Conservation (phyloP, 1,140 invertebrate genomes). For the Caenorhabditis remanei region DNA sequence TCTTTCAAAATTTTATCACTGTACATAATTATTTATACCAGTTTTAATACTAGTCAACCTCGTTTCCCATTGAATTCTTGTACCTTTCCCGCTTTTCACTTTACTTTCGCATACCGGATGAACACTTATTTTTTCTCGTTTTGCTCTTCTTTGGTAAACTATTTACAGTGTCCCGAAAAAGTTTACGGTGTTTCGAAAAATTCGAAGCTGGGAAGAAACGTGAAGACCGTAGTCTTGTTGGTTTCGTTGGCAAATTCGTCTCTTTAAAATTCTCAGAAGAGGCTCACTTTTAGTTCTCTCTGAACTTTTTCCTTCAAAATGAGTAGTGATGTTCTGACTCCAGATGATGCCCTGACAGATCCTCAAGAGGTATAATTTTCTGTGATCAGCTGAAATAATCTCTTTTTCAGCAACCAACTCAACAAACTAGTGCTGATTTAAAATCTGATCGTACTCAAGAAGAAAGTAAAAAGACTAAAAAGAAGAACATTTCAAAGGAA, state of each 20-base stretch:
- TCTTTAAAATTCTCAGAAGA: too few species aligned
- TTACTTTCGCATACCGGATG: neutral
- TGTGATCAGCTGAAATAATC: too few species aligned
- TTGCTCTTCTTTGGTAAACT: too few species aligned
- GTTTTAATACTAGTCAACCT: neutral
- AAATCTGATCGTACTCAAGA: neutral
- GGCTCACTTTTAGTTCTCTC: too few species aligned
- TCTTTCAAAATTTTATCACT: neutral
- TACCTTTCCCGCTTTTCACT: neutral
- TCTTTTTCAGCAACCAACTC: neutral
- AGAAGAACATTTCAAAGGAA: neutral
- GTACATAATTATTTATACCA: neutral
- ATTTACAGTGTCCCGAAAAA: too few species aligned
- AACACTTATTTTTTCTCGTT: neutral
- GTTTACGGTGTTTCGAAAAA: too few species aligned
- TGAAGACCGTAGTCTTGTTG: too few species aligned
- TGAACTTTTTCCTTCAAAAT: neutral
- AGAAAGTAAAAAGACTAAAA: neutral
- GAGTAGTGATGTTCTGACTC: constrained; percentile 1
- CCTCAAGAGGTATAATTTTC: neutral
- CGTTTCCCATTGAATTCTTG: neutral
- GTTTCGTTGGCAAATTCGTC: too few species aligned
- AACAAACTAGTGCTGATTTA: neutral
- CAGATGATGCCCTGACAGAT: neutral
- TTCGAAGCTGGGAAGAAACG: too few species aligned